Evolutionary conservation across 1,140 invertebrate species (phyloP).

Genomic region (Manduca sexta): DNA sequence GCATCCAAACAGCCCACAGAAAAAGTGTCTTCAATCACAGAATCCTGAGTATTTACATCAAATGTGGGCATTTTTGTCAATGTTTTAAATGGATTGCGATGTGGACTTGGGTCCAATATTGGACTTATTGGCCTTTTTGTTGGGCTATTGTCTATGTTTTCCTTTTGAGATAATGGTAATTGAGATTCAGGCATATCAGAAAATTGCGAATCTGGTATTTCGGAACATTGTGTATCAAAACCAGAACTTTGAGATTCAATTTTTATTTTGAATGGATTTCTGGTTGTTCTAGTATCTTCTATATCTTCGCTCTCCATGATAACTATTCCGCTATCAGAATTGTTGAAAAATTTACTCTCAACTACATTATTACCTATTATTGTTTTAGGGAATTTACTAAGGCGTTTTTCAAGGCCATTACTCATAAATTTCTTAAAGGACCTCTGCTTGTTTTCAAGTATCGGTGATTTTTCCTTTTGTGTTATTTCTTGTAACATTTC

Average conservation of each 20-base stretch:
- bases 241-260: conserved; percentile 14
- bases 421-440: conserved; percentile 48
- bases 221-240: conserved; percentile 10
- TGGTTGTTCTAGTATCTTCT: conserved; percentile 35
- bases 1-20: conserved; percentile 39
- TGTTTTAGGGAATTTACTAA: conserved; percentile 62
- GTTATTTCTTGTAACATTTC: conserved; percentile 11
- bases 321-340: conserved; percentile 1
- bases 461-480: conserved; percentile 50
- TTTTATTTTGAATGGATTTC: conserved; percentile 22
- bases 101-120: conserved; percentile 37
- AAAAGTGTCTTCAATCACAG: conserved; percentile 56
- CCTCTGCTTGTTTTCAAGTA: conserved; percentile 57
- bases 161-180: conserved; percentile 31
- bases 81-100: conserved; percentile 31
- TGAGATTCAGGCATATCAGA: conserved; percentile 43
- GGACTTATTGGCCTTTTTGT: conserved; percentile 24
- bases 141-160: conserved; percentile 22
- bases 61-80: not conserved
- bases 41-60: conserved; percentile 26
- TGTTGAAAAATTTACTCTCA: conserved; percentile 62
- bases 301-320: conserved; percentile 8
- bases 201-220: conserved; percentile 26
- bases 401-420: conserved; percentile 42
- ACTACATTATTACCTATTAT: conserved; percentile 53